Percentiles rank a stretch among this genome's conserved stretches.
These are phyloP conservation scores for Pitta sordida DNA, from an alignment of 2,113 vertebrate species.

Conservation along the genomic window DNA sequence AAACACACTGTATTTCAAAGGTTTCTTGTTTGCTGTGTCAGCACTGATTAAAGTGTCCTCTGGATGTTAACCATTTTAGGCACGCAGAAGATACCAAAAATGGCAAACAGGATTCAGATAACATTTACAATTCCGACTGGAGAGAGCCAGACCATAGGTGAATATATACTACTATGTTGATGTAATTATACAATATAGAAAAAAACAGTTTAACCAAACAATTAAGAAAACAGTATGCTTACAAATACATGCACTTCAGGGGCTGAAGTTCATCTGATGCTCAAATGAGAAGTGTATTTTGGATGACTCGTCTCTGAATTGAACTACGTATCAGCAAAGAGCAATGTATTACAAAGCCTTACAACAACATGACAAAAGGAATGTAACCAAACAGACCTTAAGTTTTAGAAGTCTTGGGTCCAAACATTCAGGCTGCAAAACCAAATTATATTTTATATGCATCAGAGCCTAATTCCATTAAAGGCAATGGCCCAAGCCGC, in stretches of 20 bases:
- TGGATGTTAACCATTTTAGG: background rate
- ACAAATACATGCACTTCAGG: background rate
- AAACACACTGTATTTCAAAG: background rate
- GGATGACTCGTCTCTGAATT: background rate
- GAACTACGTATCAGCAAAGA: background rate
- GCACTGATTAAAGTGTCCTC: background rate
- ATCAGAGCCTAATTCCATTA: slow-evolving; percentile 47
- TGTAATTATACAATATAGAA: background rate
- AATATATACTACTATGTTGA: background rate
- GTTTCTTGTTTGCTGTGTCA: background rate
- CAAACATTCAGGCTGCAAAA: background rate
- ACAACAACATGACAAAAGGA: background rate
- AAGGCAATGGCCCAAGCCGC: background rate
- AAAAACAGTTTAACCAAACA: background rate
- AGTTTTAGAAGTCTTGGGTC: background rate
- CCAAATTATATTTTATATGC: slow-evolving; percentile 6
- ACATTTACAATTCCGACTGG: background rate
- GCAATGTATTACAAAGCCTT: background rate
- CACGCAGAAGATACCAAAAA: background rate
- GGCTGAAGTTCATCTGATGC: background rate
- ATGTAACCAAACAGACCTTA: background rate
- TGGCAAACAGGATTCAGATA: background rate
- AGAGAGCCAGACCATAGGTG: background rate
- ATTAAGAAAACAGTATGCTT: background rate
- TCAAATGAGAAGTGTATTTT: background rate